Conservation (phyloP, 2,888 invertebrate genomes). For the Troilus luridus region DNA sequence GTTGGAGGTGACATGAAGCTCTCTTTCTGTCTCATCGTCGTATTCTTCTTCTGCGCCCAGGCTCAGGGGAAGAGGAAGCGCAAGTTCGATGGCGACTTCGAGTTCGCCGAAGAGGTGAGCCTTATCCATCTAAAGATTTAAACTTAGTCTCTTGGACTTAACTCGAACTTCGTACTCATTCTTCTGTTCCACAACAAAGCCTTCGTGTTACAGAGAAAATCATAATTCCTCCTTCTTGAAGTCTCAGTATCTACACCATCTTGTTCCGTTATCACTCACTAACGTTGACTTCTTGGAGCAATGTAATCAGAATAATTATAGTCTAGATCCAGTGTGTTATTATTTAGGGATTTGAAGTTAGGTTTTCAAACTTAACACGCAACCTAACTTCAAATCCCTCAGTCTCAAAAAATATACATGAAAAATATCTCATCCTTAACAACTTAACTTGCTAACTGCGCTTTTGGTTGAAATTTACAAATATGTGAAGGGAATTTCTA, state of each 20-base stretch:
- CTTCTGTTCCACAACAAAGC: background rate
- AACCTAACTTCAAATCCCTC: too few species aligned
- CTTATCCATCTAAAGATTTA: background rate
- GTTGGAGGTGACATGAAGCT: background rate
- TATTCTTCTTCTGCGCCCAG: conserved; percentile 66
- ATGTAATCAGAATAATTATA: too few species aligned
- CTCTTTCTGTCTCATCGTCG: conserved; percentile 5
- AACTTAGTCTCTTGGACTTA: background rate
- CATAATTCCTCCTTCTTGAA: background rate
- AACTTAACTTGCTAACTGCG: too few species aligned
- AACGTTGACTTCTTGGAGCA: too few species aligned
- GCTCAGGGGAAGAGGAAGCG: conserved; percentile 76
- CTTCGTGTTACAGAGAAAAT: background rate
- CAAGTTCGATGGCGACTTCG: conserved; percentile 84
- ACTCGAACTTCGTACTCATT: background rate
- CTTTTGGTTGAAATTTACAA: too few species aligned
- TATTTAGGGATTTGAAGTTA: too few species aligned
- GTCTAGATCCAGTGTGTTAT: too few species aligned
- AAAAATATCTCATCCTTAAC: too few species aligned
- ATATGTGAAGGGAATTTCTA: too few species aligned
- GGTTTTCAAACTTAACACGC: too few species aligned
- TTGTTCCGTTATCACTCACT: too few species aligned
- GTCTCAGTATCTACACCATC: background rate
- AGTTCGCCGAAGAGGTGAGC: conserved; percentile 84
- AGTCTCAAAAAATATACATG: too few species aligned